Evolutionary conservation across 2,797 vertebrate species (phyloP).

Genomic region (Scomberomorus guttatus): DNA sequence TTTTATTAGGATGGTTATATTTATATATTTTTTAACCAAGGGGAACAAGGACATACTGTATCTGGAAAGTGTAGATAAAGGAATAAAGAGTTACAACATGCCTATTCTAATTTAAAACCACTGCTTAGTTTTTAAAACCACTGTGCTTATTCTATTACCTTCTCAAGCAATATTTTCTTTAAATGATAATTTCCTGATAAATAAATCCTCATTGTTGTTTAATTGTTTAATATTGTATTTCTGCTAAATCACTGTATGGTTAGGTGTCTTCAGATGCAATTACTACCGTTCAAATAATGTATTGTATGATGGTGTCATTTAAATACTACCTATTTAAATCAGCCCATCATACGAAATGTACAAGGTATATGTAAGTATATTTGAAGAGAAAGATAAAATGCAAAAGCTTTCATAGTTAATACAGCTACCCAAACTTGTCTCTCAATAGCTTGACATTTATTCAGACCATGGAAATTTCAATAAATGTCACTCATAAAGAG

Average conservation of each 20-base stretch:
- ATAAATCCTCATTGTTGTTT: background rate
- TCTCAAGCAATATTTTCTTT: background rate
- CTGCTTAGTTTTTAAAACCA: too few species aligned
- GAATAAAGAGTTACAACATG: background rate
- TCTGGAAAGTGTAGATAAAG: too few species aligned
- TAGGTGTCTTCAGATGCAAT: background rate
- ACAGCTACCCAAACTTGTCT: background rate
- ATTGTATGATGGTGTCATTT: background rate
- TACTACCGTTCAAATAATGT: background rate
- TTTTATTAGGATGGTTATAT: too few species aligned
- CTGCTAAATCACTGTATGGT: background rate
- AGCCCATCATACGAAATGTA: background rate
- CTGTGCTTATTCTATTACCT: background rate
- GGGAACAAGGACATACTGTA: background rate
- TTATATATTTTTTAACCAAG: background rate
- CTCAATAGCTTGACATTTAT: conserved; percentile 46
- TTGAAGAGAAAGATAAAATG: conserved; percentile 18
- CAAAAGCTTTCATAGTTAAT: background rate
- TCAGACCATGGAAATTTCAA: conserved; percentile 30
- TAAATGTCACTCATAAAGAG: conserved; percentile 40
- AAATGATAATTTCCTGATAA: background rate
- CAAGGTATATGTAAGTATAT: conserved; percentile 5
- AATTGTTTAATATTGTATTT: background rate
- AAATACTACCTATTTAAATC: background rate
- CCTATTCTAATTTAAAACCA: background rate